Evolutionary conservation across 2,113 vertebrate species (phyloP), one percentile per base, ranked within the genome.

Genomic region (Sitta europaea): DNA sequence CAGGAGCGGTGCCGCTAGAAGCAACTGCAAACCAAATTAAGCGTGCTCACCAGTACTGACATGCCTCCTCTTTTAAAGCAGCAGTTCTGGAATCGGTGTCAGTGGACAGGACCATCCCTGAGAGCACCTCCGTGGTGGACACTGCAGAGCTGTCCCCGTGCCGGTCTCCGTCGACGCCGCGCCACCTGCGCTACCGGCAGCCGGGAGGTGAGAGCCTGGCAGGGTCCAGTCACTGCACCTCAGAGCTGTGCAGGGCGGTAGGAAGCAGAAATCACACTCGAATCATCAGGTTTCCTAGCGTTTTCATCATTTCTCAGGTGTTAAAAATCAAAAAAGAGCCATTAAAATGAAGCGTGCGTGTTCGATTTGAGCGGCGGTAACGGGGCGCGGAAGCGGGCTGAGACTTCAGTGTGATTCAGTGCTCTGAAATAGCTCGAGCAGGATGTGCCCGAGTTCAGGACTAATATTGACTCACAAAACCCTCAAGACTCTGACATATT

Each of bases 91-190:
- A 99, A 47, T 99, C 99, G 10, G 98, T 97, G 23, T 98, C 99
- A 3, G 96, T 98, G 80, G 99, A 99, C 84, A 98, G 98, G 92
- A 98, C 99, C 73, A 98, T 98, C 82, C 98, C 98, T 29, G 99
- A 99, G 73, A 98, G 98, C 84, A 96, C 97, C 50, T 98, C 99
- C 6, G 95, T 94, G 43, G 97, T 89, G 19, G 99, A 99, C 28
- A 86, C 98, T 9, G 95, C 98, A 57, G 99, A 99, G 82, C 96
- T 98, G 79, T 99, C 99, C 13, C 99, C 99, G 0, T 99, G 99
- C 92, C 98, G 99, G 55, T 99, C 99, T 1, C 99, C 99, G 21
- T 99, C 99, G 0, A 99, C 99, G 10, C 99, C 99, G 38, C 98
- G 99, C 16, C 99, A 99, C 97, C 98, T 99, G 45, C 99, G 99